phyloP scores from a whole-genome alignment of 2,888 invertebrate genomes.

The Blastobasis lacticolella region DNA sequence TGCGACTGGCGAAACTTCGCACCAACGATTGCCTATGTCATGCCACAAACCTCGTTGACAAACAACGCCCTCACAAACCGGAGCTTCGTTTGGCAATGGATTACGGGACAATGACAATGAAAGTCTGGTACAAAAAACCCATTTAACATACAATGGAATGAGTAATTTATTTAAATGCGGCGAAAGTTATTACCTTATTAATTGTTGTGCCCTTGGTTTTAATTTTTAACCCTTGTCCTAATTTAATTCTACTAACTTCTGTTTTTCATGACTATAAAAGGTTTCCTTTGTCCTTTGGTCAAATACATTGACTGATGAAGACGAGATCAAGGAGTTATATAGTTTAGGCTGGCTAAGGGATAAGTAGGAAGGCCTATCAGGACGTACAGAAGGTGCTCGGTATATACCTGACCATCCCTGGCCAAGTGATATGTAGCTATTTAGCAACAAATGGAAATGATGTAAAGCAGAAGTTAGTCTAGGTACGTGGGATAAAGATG shows the following conservation, averaged over 20 bases:
- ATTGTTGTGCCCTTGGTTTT: neutral
- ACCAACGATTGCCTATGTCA: neutral
- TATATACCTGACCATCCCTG: too few relatives aligned
- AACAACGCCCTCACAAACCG: neutral
- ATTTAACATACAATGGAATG: neutral
- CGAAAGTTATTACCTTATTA: slow-evolving; percentile 25
- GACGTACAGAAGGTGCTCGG: too few relatives aligned
- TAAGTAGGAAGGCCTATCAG: too few relatives aligned
- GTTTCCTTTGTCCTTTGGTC: too few relatives aligned
- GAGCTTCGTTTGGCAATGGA: neutral
- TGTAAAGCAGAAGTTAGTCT: too few relatives aligned
- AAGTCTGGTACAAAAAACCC: slow-evolving; percentile 33
- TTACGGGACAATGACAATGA: slow-evolving; percentile 16
- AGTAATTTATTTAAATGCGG: slow-evolving; percentile 22
- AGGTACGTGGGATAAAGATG: too few relatives aligned
- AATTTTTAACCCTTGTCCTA: neutral
- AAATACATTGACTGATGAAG: too few relatives aligned
- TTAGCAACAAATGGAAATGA: too few relatives aligned
- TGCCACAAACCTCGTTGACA: neutral
- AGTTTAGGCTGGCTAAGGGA: too few relatives aligned
- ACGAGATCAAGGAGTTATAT: too few relatives aligned
- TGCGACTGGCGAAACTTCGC: neutral
- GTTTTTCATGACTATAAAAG: too few relatives aligned
- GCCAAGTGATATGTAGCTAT: too few relatives aligned
- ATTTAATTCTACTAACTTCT: neutral